Evolutionary conservation across 2,888 invertebrate species (phyloP).

Genomic region (Lathronympha strigana): DNA sequence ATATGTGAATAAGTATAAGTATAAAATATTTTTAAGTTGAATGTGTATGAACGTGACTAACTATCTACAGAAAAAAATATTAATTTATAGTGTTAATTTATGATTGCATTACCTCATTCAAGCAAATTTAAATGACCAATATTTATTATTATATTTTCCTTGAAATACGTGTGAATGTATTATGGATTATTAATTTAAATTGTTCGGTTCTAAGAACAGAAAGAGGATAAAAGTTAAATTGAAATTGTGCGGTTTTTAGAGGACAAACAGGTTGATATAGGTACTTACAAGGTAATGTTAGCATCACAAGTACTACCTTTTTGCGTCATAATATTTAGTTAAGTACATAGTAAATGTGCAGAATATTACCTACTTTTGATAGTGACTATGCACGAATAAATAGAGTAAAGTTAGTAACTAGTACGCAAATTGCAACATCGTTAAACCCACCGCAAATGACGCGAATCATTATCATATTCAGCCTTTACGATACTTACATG

Average conservation of each 20-base stretch:
- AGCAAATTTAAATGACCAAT: neutral
- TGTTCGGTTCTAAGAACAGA: neutral
- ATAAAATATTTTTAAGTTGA: no score
- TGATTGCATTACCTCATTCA: neutral
- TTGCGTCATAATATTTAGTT: neutral
- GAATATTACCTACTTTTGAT: neutral
- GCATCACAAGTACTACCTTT: neutral
- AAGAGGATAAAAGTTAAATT: neutral
- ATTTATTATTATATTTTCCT: neutral
- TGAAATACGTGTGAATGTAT: neutral
- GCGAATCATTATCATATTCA: neutral
- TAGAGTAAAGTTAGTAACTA: neutral
- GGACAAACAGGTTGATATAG: neutral
- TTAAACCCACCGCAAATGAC: neutral
- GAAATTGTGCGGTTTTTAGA: neutral
- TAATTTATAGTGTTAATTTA: neutral
- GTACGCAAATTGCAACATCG: no score
- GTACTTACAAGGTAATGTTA: no score
- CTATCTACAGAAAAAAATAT: no score
- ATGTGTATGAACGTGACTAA: no score
- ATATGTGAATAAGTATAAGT: no score
- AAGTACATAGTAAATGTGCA: neutral
- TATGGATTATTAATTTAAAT: neutral
- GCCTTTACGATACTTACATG: slow-evolving; percentile 1
- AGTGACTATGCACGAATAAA: neutral